phyloP scores from a whole-genome alignment of 2,797 vertebrate genomes.

The Eulemur albifrons region DNA sequence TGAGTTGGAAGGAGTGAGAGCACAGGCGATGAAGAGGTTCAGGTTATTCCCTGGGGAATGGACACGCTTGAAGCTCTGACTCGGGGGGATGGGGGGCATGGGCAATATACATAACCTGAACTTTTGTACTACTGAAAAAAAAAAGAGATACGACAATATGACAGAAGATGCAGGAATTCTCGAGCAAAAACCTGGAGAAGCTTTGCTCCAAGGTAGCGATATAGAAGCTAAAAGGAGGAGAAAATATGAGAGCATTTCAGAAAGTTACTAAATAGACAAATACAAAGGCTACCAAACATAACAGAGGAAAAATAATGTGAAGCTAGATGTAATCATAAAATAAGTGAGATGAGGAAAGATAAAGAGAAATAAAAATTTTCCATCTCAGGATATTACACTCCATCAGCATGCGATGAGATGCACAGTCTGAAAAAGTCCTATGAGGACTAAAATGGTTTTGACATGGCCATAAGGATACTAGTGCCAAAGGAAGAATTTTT shows the following conservation, averaged over 20 bases:
- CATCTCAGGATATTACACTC: neutral
- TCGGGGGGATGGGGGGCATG: too few relatives aligned
- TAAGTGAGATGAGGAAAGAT: neutral
- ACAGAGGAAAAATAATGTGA: neutral
- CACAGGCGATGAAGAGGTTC: neutral
- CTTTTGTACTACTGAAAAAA: too few relatives aligned
- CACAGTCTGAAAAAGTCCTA: neutral
- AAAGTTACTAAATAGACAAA: neutral
- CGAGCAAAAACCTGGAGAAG: neutral
- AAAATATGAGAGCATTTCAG: neutral
- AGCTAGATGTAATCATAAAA: neutral
- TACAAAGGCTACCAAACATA: neutral
- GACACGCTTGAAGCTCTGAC: too few relatives aligned
- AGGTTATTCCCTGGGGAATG: too few relatives aligned
- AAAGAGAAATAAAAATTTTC: neutral
- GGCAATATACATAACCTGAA: too few relatives aligned
- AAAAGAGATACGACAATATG: neutral
- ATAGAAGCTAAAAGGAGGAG: neutral
- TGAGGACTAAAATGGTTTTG: neutral
- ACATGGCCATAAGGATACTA: neutral
- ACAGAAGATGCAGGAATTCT: neutral
- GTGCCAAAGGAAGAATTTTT: neutral
- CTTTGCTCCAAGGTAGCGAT: neutral
- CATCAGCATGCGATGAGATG: neutral
- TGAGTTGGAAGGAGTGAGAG: neutral